Base-by-base conservation (phyloP, 2,113 vertebrate species). In the Xenopus laevis region DNA sequence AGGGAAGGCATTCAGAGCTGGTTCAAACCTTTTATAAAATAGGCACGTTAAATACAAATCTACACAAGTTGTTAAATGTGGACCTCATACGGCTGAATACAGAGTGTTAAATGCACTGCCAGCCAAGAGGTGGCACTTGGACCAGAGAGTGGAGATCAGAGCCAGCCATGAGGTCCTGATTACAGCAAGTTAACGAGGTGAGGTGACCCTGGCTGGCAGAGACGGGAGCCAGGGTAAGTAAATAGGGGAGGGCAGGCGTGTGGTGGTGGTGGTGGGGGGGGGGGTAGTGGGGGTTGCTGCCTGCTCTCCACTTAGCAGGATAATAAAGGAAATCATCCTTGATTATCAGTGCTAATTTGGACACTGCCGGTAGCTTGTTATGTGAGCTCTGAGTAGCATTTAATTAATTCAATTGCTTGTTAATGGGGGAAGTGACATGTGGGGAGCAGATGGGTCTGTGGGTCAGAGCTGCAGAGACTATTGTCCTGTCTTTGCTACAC, bases 391-490 rank as follows among this genome's bases (percentile, higher is more conserved):
- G 91, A 93, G 91, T 90, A 92, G 91, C 91, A 91, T 93, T 93
- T 93, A 92, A 93, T 93, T 93, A 93, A 93, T 93, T 93, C 92
- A 93, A 93, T 93, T 92, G 92, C 92, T 92, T 93, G 91, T 93
- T 93, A 93, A 93, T 93, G 92, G 91, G 88, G 89, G 89, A 92
- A 93, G 90, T 92, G 92, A 90, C 92, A 93, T 93, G 92, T 93
- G 92, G 89, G 91, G 90, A 92, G 89, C 92, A 93, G 92, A 93
- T 93, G 92, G 89, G 91, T 90, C 91, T 89, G 91, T 91, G 91
- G 91, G 91, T 90, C 92, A 92, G 84, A 84, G 83, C 82, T 83
- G 84, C 85, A 84, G 76, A 71, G 87, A 69, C 58, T 61, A 69
- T 69, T 70, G 66, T 70, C 67, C 74, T 77, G 74, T 70, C 59